Percentiles rank a stretch among this genome's conserved stretches.
phyloP scores from a whole-genome alignment of 1,140 invertebrate genomes.

The Bombus confusus region DNA sequence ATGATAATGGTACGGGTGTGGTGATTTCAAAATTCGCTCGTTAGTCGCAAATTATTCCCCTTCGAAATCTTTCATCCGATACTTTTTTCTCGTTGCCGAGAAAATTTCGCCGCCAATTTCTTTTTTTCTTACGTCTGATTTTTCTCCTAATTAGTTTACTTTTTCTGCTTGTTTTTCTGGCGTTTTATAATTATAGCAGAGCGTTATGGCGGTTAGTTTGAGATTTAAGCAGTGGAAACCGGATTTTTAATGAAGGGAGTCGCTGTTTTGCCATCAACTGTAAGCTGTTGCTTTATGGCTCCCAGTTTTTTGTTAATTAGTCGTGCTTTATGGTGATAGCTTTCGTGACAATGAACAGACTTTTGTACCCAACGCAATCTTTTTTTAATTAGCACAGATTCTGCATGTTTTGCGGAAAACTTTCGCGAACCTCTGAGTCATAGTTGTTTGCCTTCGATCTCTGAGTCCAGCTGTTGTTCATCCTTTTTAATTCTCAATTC shows the following conservation, averaged over 20 bases:
- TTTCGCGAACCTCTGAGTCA: too few relatives aligned
- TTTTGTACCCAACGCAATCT: not conserved
- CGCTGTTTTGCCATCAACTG: not conserved
- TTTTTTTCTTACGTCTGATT: not conserved
- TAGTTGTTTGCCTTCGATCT: too few relatives aligned
- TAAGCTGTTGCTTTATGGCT: not conserved
- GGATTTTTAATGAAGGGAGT: not conserved
- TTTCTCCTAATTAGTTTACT: too few relatives aligned
- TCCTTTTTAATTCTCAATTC: too few relatives aligned
- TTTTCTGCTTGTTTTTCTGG: not conserved
- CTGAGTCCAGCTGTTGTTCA: too few relatives aligned
- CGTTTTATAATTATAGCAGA: not conserved
- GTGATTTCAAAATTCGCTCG: conserved; percentile 62
- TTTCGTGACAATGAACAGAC: not conserved
- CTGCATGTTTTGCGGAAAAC: too few relatives aligned
- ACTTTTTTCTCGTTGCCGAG: not conserved
- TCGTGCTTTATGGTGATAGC: not conserved
- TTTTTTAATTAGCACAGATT: not conserved
- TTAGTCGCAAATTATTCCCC: conserved; percentile 12
- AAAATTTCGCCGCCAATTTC: not conserved
- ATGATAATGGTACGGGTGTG: conserved; percentile 46
- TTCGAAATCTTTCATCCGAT: not conserved
- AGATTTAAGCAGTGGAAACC: not conserved
- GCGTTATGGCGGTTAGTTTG: not conserved
- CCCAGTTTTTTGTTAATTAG: not conserved